Percentiles rank a stretch among this genome's conserved stretches.
phyloP scores from a whole-genome alignment of 30 jellyfish, hydroid and myxozoan genomes.

The Aurelia coerulea region DNA sequence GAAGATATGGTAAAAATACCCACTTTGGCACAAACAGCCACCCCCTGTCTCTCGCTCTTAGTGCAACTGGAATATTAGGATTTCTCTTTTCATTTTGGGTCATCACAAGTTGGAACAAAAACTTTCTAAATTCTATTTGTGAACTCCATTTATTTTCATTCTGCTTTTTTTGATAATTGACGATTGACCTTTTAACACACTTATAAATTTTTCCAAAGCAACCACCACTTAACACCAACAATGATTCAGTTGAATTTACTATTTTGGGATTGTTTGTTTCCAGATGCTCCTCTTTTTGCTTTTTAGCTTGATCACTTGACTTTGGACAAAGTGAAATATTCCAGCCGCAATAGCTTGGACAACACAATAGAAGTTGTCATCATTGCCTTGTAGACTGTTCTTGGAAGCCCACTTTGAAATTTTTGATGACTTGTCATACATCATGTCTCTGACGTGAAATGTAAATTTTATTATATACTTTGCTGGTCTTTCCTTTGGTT shows the following conservation, averaged over 20 bases:
- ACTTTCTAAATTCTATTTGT: conserved; percentile 31
- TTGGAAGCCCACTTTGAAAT: conserved; percentile 37
- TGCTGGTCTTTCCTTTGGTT: conserved; percentile 14
- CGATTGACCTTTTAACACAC: conserved; percentile 37
- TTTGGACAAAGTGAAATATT: conserved; percentile 29
- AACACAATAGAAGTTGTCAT: conserved; percentile 23
- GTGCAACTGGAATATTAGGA: conserved; percentile 39
- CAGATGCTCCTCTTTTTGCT: conserved; percentile 18
- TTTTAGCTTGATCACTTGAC: conserved; percentile 19
- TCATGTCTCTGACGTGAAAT: conserved; percentile 35
- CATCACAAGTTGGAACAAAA: conserved; percentile 54
- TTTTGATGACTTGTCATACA: conserved; percentile 36
- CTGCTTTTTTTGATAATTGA: conserved; percentile 28
- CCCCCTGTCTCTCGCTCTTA: conserved; percentile 46
- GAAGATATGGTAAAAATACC: conserved; percentile 46
- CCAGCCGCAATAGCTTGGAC: conserved; percentile 47
- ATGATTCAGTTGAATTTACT: conserved; percentile 35
- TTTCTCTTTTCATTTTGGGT: conserved; percentile 24
- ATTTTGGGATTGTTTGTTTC: conserved; percentile 11
- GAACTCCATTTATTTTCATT: conserved; percentile 33
- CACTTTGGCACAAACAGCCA: conserved; percentile 51
- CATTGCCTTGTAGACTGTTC: conserved; percentile 21
- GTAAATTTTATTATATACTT: conserved; percentile 9
- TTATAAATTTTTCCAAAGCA: conserved; percentile 47
- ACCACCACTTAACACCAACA: not conserved